A percentile compares a stretch with the other conserved stretches of the same genome.
Conservation (phyloP, 1,140 invertebrate genomes). For the Euwallacea fornicatus region DNA sequence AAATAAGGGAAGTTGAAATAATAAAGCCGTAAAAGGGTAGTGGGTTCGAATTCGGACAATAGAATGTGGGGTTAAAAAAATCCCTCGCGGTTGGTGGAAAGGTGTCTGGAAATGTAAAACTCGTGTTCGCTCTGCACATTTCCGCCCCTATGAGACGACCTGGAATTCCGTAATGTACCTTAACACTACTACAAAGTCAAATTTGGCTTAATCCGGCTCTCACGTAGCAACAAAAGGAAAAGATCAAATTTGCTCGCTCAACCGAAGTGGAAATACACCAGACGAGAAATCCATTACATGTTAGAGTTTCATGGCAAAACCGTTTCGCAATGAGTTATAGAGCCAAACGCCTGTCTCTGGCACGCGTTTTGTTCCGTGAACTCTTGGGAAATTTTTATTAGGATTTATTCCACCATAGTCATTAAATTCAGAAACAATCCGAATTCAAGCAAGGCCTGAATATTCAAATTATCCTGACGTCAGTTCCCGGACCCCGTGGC, state of each 20-base stretch:
- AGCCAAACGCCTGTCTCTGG: background rate
- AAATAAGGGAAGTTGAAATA: conserved; percentile 3
- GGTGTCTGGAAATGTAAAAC: conserved; percentile 1
- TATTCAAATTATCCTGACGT: no score
- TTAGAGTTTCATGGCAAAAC: conserved; percentile 7
- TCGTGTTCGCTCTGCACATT: background rate
- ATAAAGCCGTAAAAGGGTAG: background rate
- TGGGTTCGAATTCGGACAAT: background rate
- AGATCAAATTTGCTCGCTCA: no score
- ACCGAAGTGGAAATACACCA: background rate
- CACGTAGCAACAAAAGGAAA: no score
- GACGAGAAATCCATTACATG: conserved; percentile 1
- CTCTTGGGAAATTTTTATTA: background rate
- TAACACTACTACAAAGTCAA: no score
- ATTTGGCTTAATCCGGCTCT: no score
- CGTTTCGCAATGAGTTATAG: conserved; percentile 12
- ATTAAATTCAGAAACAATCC: no score
- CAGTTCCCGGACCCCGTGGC: no score
- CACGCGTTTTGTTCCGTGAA: conserved; percentile 4
- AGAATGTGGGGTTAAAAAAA: background rate
- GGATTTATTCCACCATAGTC: background rate
- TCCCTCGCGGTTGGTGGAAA: background rate
- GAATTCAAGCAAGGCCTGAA: no score
- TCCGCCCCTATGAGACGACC: no score
- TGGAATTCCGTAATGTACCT: no score